These are phyloP conservation scores for Pseudeuparius sepicola DNA, from an alignment of 2,888 invertebrate genomes.

Conservation along the genomic window DNA sequence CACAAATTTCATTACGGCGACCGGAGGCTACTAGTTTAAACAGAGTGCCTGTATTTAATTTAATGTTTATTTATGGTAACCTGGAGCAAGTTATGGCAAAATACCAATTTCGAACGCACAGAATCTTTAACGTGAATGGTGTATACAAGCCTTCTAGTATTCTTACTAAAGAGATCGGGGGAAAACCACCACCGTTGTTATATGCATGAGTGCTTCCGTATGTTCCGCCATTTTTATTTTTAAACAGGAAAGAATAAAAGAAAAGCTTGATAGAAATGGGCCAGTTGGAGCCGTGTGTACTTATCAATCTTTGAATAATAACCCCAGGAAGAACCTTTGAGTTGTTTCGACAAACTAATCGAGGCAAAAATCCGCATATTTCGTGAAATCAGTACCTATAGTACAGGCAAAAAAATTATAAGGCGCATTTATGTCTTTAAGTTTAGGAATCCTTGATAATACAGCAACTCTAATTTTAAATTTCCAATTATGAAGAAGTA, in stretches of 20 bases:
- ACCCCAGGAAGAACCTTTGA: too few species aligned
- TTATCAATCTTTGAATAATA: too few species aligned
- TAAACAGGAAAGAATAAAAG: constrained; percentile 16
- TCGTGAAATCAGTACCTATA: too few species aligned
- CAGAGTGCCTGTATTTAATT: constrained; percentile 13
- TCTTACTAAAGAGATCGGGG: constrained; percentile 16
- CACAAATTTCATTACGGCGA: constrained; percentile 13
- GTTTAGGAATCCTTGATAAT: too few species aligned
- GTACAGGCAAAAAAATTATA: too few species aligned
- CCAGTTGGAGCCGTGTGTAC: constrained; percentile 28
- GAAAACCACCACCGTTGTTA: constrained; percentile 17
- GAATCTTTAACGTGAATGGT: constrained; percentile 34
- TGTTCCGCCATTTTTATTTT: constrained; percentile 21
- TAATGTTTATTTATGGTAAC: constrained; percentile 14
- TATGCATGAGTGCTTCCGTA: constrained; percentile 19
- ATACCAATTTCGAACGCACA: constrained; percentile 5
- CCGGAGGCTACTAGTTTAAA: constrained; percentile 11
- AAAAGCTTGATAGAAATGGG: constrained; percentile 20
- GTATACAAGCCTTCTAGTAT: constrained; percentile 30
- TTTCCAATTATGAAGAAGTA: too few species aligned
- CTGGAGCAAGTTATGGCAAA: constrained; percentile 12
- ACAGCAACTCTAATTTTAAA: too few species aligned
- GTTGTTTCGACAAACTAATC: too few species aligned
- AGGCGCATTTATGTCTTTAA: too few species aligned
- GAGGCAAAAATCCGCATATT: too few species aligned